Evolutionary conservation across 1,140 invertebrate genomes (phyloP).

Genomic region (Brachionus rotundiformis): DNA sequence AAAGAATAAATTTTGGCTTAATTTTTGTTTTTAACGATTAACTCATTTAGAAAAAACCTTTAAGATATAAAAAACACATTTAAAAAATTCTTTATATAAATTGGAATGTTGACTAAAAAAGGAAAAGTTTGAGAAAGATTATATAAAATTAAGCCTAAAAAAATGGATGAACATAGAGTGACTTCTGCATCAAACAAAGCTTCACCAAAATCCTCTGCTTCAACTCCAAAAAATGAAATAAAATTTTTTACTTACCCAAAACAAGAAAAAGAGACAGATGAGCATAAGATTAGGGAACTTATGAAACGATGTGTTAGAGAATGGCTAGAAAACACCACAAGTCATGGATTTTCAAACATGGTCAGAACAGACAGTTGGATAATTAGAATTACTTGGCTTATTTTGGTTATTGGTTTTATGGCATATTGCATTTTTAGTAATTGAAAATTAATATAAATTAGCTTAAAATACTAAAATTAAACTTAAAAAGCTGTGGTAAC

Average conservation of each 20-base stretch:
- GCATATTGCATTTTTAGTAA: slow-evolving; percentile 2
- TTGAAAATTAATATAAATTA: neutral
- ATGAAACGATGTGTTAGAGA: slow-evolving; percentile 27
- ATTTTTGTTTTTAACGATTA: too few relatives aligned
- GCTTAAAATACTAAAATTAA: neutral
- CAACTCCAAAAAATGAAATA: too few relatives aligned
- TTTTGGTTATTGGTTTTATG: neutral
- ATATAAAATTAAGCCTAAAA: too few relatives aligned
- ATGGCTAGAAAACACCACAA: slow-evolving; percentile 26
- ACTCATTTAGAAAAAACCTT: too few relatives aligned
- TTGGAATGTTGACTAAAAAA: too few relatives aligned
- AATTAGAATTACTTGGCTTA: slow-evolving; percentile 19
- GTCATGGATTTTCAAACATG: slow-evolving; percentile 37
- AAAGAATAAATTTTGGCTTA: too few relatives aligned
- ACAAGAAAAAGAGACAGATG: neutral
- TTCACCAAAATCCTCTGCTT: neutral
- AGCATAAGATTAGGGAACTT: neutral
- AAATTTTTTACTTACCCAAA: neutral
- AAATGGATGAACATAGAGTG: neutral
- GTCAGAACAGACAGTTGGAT: neutral
- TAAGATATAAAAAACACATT: too few relatives aligned
- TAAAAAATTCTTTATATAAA: too few relatives aligned
- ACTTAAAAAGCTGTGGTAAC: neutral
- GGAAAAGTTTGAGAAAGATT: too few relatives aligned
- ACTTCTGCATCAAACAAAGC: neutral